Percentiles rank a stretch among this genome's conserved stretches.
Conservation (phyloP, 2,797 vertebrate species). For the Rhodeus uyekii region DNA sequence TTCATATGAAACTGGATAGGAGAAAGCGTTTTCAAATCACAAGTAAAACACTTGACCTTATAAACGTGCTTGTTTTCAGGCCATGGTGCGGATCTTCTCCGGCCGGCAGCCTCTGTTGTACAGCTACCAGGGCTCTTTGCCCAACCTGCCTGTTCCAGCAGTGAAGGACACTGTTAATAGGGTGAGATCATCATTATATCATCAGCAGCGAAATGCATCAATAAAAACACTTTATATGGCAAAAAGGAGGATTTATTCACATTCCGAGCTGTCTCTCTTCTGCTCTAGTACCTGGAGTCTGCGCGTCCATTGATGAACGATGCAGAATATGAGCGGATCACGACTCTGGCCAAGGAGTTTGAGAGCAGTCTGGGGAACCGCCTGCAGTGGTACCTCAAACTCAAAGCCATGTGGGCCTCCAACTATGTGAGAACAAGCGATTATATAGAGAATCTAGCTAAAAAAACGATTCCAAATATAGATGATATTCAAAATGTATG, state of each 20-base stretch:
- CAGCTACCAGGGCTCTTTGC: conserved; percentile 88
- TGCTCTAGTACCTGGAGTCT: conserved; percentile 84
- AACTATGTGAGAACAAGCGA: conserved; percentile 86
- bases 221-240: neutral
- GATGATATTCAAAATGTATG: neutral
- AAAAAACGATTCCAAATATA: neutral
- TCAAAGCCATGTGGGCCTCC: conserved; percentile 88
- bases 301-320: conserved; percentile 81
- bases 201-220: neutral
- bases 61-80: conserved; percentile 67
- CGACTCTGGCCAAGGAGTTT: conserved; percentile 80
- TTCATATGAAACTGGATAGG: neutral
- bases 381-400: conserved; percentile 88
- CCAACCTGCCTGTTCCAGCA: conserved; percentile 85
- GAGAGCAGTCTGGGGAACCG: conserved; percentile 80
- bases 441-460: no score
- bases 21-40: neutral
- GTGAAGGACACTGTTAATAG: conserved; percentile 83
- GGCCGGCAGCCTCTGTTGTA: conserved; percentile 87
- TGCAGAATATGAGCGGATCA: conserved; percentile 73
- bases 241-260: neutral
- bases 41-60: neutral
- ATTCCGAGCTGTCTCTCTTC: neutral
- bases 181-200: conserved; percentile 67
- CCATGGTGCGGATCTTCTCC: conserved; percentile 89